Conservation (phyloP, 2,797 vertebrate genomes). For the Trichosurus vulpecula region DNA sequence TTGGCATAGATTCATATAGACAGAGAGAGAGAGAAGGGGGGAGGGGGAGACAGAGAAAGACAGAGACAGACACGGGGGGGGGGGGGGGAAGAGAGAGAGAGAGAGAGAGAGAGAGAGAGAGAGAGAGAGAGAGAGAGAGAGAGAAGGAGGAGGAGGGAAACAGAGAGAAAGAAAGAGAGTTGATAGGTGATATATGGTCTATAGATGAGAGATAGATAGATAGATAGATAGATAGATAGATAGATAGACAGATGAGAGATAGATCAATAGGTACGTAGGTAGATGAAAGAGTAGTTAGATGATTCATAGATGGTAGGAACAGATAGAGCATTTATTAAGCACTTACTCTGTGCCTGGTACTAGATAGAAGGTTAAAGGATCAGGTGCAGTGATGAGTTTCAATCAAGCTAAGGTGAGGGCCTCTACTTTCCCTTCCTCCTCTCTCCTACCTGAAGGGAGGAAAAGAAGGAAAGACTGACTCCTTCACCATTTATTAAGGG, state of each 20-base stretch:
- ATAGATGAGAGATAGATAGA: neutral
- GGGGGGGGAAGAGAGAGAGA: too few species aligned
- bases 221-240: neutral
- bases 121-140: neutral
- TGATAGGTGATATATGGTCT: neutral
- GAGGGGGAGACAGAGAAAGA: too few species aligned
- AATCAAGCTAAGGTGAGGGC: neutral
- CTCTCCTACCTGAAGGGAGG: neutral
- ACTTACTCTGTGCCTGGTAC: too few species aligned
- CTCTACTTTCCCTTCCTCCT: neutral
- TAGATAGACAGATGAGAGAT: neutral
- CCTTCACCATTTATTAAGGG: neutral
- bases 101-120: too few species aligned
- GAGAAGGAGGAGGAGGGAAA: too few species aligned
- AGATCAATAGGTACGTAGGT: neutral
- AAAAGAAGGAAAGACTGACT: neutral
- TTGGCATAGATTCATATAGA: neutral
- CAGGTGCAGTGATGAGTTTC: neutral
- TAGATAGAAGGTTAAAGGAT: neutral
- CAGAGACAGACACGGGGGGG: too few species aligned
- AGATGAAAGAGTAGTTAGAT: neutral
- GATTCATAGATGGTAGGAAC: too few species aligned
- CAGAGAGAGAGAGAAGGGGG: too few species aligned
- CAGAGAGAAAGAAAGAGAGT: too few species aligned
- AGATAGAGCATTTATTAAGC: too few species aligned